These are phyloP conservation scores for Isoperla grammatica DNA, from an alignment of 2,888 invertebrate species.

Conservation along the genomic window DNA sequence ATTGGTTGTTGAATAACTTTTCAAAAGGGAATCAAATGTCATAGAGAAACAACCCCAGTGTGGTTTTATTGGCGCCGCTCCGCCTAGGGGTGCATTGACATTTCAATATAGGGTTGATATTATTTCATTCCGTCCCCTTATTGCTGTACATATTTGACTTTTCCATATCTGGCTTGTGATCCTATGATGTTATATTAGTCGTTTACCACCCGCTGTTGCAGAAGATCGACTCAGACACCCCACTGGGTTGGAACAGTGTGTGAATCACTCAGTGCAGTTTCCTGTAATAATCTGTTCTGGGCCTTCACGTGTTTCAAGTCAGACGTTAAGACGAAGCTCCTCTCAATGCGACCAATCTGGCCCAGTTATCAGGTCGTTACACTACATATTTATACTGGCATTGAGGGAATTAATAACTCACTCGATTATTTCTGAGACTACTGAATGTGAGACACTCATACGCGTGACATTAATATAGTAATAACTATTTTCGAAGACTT, in stretches of 20 bases:
- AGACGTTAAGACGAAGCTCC: no score
- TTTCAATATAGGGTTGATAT: constrained; percentile 17
- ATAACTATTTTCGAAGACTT: no score
- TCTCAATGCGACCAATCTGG: no score
- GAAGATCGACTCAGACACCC: constrained; percentile 6
- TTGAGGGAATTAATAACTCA: no score
- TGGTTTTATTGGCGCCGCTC: constrained; percentile 17
- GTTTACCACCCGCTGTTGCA: background rate
- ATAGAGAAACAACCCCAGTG: constrained; percentile 19
- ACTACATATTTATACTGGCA: no score
- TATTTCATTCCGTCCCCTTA: constrained; percentile 15
- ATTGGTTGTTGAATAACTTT: constrained; percentile 15
- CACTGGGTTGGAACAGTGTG: background rate
- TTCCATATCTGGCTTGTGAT: constrained; percentile 5
- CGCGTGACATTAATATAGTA: no score
- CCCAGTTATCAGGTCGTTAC: no score
- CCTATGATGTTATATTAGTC: constrained; percentile 11
- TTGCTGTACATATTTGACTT: constrained; percentile 8
- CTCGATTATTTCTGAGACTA: no score
- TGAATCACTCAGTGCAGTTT: background rate
- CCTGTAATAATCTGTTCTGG: no score
- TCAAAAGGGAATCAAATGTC: constrained; percentile 20
- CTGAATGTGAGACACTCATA: no score
- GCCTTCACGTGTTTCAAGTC: no score
- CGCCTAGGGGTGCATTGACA: constrained; percentile 6